These are phyloP conservation scores for Siderastrea radians DNA, from an alignment of 92 coral and sea anemone genomes.

Conservation along the genomic window DNA sequence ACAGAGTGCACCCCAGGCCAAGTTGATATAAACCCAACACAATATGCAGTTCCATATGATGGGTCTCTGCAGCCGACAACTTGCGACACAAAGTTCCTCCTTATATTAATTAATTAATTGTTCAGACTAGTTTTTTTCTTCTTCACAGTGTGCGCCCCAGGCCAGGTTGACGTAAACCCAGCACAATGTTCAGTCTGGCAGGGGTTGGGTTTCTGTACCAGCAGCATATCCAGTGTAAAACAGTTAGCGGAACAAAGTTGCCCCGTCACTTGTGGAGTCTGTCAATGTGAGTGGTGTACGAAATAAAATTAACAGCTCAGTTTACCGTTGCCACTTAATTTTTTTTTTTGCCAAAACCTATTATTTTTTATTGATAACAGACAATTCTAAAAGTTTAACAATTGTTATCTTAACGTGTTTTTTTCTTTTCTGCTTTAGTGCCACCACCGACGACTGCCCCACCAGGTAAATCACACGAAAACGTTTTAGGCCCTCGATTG, in stretches of 20 bases:
- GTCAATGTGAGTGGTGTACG: neutral
- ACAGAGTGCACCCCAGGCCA: neutral
- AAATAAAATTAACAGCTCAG: neutral
- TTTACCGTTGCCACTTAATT: too few species aligned
- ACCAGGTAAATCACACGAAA: too few species aligned
- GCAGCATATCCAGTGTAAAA: too few species aligned
- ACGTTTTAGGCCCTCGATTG: too few species aligned
- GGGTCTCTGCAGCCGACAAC: neutral
- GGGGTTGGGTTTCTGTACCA: neutral
- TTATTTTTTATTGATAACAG: too few species aligned
- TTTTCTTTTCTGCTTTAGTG: too few species aligned
- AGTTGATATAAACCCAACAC: neutral
- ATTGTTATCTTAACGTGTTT: too few species aligned
- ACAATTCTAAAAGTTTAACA: too few species aligned
- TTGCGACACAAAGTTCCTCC: neutral
- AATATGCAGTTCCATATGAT: neutral
- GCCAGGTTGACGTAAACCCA: neutral
- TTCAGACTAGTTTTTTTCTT: neutral
- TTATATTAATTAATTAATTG: too few species aligned
- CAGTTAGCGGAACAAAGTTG: neutral
- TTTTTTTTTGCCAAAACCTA: too few species aligned
- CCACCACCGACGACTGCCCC: too few species aligned
- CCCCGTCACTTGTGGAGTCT: constrained; percentile 6
- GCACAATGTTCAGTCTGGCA: neutral
- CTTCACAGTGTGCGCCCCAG: neutral